Evolutionary conservation across 1,140 invertebrate species (phyloP), one percentile per base, ranked within the genome.

Genomic region (Euura saliciscinereae): DNA sequence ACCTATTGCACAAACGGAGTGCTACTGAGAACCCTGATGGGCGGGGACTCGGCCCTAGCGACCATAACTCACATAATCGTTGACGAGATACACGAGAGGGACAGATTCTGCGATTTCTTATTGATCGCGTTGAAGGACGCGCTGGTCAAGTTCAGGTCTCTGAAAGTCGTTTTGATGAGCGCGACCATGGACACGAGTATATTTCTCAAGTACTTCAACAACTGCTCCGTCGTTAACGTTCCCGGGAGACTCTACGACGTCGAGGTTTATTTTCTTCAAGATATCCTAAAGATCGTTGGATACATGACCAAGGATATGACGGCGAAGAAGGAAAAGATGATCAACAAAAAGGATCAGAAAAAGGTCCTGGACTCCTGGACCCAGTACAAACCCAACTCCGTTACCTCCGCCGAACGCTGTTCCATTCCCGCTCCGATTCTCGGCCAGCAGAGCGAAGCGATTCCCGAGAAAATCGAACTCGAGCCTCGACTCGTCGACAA

Each of bases 81-180:
- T 73, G 98, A 99, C 84, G 98, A 99, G 88, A 92, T 98, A 68
- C 97, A 99, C 84, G 97, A 99, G 85, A 89, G 98, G 0, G 97
- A 99, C 84, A 91, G 95, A 77, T 94, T 97, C 80, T 94, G 94
- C 68, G 98, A 99, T 86, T 99, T 99, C 85, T 88, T 99, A 11
- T 84, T 99, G 51, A 94, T 97, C 69, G 92, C 95, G 11, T 82
- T 99, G 6, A 91, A 94, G 71, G 93, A 97, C 78, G 91, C 93
- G 3, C 80, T 98, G 4, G 82, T 89, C 1, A 91, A 93, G 13
- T 93, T 92, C 78, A 90, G 91, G 72, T 89, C 94, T 73, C 85
- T 99, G 0, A 94, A 94, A 75, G 76, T 99, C 0, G 90, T 99
- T 67, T 88, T 99, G 1, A 99, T 99, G 97, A 98, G 97, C n/a